Percentiles rank a stretch among this genome's conserved stretches.
Conservation (phyloP, 2,113 vertebrate genomes). For the Gambusia affinis region DNA sequence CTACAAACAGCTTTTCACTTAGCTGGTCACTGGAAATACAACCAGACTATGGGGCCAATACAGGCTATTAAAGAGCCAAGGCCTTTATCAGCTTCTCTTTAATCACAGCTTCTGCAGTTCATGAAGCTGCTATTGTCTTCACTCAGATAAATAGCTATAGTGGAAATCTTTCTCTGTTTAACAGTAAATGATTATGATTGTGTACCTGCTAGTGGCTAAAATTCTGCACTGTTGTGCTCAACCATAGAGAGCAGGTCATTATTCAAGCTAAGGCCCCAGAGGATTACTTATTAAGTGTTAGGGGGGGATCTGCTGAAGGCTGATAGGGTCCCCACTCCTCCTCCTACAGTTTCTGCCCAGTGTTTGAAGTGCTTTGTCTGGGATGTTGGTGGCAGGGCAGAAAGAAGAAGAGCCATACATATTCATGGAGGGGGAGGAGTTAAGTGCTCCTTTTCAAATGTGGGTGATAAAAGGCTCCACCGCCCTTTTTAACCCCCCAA, state of each 20-base stretch:
- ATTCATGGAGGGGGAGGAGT: slow-evolving; percentile 71
- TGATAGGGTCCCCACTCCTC: slow-evolving; percentile 46
- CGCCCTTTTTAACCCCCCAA: slow-evolving; percentile 35
- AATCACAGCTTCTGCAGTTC: slow-evolving; percentile 41
- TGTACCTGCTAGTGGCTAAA: slow-evolving; percentile 33
- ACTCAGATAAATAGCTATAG: slow-evolving; percentile 32
- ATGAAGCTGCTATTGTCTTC: slow-evolving; percentile 57
- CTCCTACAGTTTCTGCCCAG: slow-evolving; percentile 47
- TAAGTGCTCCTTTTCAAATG: slow-evolving; percentile 69
- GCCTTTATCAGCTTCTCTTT: slow-evolving; percentile 32
- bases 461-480: slow-evolving; percentile 55
- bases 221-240: slow-evolving; percentile 24
- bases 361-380: slow-evolving; percentile 80
- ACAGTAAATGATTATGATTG: slow-evolving; percentile 25
- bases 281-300: slow-evolving; percentile 60
- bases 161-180: slow-evolving; percentile 33
- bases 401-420: slow-evolving; percentile 64
- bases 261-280: slow-evolving; percentile 57
- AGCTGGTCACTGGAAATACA: slow-evolving; percentile 37
- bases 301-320: slow-evolving; percentile 52
- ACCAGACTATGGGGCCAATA: slow-evolving; percentile 4
- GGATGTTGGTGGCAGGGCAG: slow-evolving; percentile 57
- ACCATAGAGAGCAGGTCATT: slow-evolving; percentile 55
- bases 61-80: slow-evolving; percentile 36
- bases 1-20: slow-evolving; percentile 50